phyloP scores from a whole-genome alignment of 2,797 vertebrate species.

The Cirrhinus mrigala region DNA sequence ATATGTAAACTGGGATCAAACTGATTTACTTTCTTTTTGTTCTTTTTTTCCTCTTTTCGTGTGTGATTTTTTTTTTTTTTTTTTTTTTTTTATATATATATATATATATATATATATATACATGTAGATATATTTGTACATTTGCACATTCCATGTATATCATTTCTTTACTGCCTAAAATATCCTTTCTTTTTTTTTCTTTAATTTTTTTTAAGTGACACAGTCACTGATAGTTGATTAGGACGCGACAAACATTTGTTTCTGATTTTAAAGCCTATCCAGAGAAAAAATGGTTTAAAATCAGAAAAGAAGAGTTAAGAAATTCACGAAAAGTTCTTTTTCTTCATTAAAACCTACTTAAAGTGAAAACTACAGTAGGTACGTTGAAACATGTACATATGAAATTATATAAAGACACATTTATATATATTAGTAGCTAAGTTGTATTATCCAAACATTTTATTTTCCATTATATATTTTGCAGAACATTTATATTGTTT shows the following conservation, averaged over 20 bases:
- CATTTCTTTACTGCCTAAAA: slow-evolving; percentile 18
- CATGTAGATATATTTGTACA: slow-evolving; percentile 41
- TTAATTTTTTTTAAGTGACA: slow-evolving; percentile 17
- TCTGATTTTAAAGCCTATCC: neutral
- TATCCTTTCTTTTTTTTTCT: neutral
- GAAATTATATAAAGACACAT: slow-evolving; percentile 57
- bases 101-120: too few species aligned
- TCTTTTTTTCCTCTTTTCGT: neutral
- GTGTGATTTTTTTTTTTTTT: too few species aligned
- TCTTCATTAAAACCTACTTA: slow-evolving; percentile 25
- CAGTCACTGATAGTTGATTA: slow-evolving; percentile 10
- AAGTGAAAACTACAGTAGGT: slow-evolving; percentile 34
- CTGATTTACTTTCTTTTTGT: neutral
- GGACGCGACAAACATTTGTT: neutral
- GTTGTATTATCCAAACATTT: slow-evolving; percentile 62
- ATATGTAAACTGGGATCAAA: slow-evolving; percentile 18
- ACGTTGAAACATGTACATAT: slow-evolving; percentile 50
- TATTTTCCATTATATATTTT: slow-evolving; percentile 70
- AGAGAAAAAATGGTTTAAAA: neutral
- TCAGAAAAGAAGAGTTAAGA: slow-evolving; percentile 35
- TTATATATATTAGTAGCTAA: slow-evolving; percentile 58
- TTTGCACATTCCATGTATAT: slow-evolving; percentile 57
- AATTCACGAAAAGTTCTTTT: slow-evolving; percentile 9
- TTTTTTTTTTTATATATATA: too few species aligned
- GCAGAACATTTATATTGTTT: slow-evolving; percentile 55